These are phyloP conservation scores for Bos taurus DNA, from an alignment of 2,113 vertebrate species.

Conservation along the genomic window ARS-UCD2.0 NC_037333.1:8451001-8451500, in stretches of 20 bases:
- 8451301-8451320: background rate
- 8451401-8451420: background rate
- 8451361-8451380: background rate
- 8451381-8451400: background rate
- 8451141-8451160: background rate
- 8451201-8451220: background rate
- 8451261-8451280: background rate
- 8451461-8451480: background rate
- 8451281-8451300: background rate
- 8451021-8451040: slow-evolving; percentile 27
- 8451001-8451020: slow-evolving; percentile 1
- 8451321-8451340: background rate
- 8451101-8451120: background rate
- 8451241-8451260: background rate
- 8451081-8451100: slow-evolving; percentile 55
- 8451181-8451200: background rate
- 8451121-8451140: background rate
- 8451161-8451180: background rate
- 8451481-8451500: background rate
- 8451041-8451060: slow-evolving; percentile 38
- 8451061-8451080: slow-evolving; percentile 48
- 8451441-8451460: background rate
- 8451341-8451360: background rate
- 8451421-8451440: background rate
- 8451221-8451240: background rate